Percentiles rank a stretch among this genome's conserved stretches.
Evolutionary conservation across 2,888 invertebrate species (phyloP).

Genomic region (Leptinotarsa haldemani): DNA sequence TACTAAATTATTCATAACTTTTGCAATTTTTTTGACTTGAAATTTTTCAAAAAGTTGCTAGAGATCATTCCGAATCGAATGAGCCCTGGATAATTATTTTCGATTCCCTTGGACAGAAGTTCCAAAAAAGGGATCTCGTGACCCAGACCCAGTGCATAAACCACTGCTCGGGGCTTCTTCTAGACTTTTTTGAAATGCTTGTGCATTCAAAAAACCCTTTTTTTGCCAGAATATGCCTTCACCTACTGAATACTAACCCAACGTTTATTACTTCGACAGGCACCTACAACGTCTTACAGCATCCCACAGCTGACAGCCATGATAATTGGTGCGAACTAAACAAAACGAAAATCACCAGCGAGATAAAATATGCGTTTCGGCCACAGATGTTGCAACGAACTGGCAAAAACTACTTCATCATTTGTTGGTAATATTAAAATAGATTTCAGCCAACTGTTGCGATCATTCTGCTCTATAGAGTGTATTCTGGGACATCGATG

Average conservation of each 20-base stretch:
- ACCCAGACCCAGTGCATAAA: too few species aligned
- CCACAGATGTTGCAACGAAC: slow-evolving; percentile 36
- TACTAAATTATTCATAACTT: too few species aligned
- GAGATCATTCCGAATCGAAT: too few species aligned
- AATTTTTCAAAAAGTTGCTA: too few species aligned
- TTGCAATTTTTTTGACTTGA: too few species aligned
- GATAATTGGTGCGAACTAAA: slow-evolving; percentile 59
- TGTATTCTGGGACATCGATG: slow-evolving; percentile 19
- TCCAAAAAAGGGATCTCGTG: too few species aligned
- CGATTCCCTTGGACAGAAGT: too few species aligned
- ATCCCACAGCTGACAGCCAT: slow-evolving; percentile 58
- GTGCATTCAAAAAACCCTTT: too few species aligned
- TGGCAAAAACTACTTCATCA: slow-evolving; percentile 31
- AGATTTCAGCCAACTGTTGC: slow-evolving; percentile 35
- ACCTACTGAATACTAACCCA: neutral
- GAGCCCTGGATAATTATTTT: too few species aligned
- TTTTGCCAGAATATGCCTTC: neutral
- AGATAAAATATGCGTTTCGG: slow-evolving; percentile 41
- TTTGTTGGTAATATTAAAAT: slow-evolving; percentile 32
- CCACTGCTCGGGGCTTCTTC: too few species aligned
- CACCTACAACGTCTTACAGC: slow-evolving; percentile 48
- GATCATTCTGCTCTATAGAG: slow-evolving; percentile 27
- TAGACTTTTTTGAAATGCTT: too few species aligned
- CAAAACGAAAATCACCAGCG: slow-evolving; percentile 52
- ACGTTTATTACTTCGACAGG: slow-evolving; percentile 11